Evolutionary conservation across 1,140 invertebrate genomes (phyloP).

Genomic region (Conus betulinus): DNA sequence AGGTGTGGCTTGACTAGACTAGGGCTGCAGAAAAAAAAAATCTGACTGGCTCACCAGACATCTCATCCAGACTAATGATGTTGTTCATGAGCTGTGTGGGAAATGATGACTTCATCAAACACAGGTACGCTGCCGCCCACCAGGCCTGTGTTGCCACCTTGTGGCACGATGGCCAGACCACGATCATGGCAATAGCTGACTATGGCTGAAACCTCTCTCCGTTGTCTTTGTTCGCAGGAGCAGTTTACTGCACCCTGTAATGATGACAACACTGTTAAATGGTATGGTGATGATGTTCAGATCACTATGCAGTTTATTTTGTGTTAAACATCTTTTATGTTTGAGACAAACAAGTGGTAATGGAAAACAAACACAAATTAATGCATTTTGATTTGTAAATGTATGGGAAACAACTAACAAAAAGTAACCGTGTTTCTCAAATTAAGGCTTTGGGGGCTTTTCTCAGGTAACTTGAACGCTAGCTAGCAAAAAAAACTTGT

Average conservation of each 20-base stretch:
- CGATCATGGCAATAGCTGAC: slow-evolving; percentile 89
- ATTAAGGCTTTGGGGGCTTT: too few relatives aligned
- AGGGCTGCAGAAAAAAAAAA: neutral
- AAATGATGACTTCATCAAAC: slow-evolving; percentile 97
- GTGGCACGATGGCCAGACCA: slow-evolving; percentile 93
- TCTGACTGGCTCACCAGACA: slow-evolving; percentile 81
- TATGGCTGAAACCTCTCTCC: slow-evolving; percentile 92
- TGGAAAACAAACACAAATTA: too few relatives aligned
- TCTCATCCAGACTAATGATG: slow-evolving; percentile 86
- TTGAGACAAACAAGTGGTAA: too few relatives aligned
- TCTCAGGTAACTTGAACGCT: too few relatives aligned
- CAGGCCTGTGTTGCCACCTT: slow-evolving; percentile 85
- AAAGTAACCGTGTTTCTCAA: too few relatives aligned
- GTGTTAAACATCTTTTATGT: too few relatives aligned
- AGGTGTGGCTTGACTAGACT: neutral
- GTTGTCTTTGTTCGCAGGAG: slow-evolving; percentile 86
- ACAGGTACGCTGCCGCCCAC: slow-evolving; percentile 95
- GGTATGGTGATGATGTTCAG: too few relatives aligned
- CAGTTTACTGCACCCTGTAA: slow-evolving; percentile 77
- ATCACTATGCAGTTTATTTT: too few relatives aligned
- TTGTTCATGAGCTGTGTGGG: slow-evolving; percentile 90
- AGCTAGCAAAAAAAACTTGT: too few relatives aligned
- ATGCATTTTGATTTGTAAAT: too few relatives aligned
- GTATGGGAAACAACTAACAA: too few relatives aligned
- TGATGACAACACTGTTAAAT: neutral